Base-by-base conservation (phyloP, 1,140 invertebrate species). In the Diplogasteroides magnus region DNA sequence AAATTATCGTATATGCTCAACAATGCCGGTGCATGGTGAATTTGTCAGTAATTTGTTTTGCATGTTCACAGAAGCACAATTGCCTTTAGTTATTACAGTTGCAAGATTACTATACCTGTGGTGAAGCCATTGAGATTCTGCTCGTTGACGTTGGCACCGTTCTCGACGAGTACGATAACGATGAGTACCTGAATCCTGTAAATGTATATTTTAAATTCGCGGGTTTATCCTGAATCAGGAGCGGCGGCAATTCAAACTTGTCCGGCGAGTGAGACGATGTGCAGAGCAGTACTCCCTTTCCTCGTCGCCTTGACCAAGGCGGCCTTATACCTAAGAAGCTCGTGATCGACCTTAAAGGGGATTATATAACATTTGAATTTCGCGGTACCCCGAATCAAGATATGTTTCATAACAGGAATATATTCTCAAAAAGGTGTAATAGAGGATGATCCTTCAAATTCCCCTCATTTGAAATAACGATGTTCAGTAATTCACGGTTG, bases 41-140 rank as follows among this genome's bases (percentile, higher is more conserved):
- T n/a, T n/a, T n/a, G n/a, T n/a, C n/a, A n/a, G n/a, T n/a, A n/a
- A n/a, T n/a, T n/a, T n/a, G n/a, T n/a, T n/a, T n/a, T n/a, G n/a
- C n/a, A n/a, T n/a, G n/a, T n/a, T n/a, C n/a, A n/a, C n/a, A n/a
- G n/a, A n/a, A n/a, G n/a, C n/a, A n/a, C n/a, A n/a, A n/a, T n/a
- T n/a, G n/a, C n/a, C n/a, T n/a, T n/a, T n/a, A n/a, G n/a, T n/a
- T n/a, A n/a, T n/a, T n/a, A n/a, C n/a, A n/a, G n/a, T n/a, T n/a
- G n/a, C n/a, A n/a, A n/a, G n/a, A n/a, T n/a, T n/a, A n/a, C n/a
- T n/a, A n/a, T n/a, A n/a, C n/a, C n/a, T 2, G 96, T 95, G 13
- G 96, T 98, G 84, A 99, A 98, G 68, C 96, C 96, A 88, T 96
- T 97, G 86, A 97, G 91, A 56, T 92, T 95, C 84, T 98, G 95